Conservation (phyloP, 92 coral and sea anemone species). For the Umimayanthus chanpuru region DNA sequence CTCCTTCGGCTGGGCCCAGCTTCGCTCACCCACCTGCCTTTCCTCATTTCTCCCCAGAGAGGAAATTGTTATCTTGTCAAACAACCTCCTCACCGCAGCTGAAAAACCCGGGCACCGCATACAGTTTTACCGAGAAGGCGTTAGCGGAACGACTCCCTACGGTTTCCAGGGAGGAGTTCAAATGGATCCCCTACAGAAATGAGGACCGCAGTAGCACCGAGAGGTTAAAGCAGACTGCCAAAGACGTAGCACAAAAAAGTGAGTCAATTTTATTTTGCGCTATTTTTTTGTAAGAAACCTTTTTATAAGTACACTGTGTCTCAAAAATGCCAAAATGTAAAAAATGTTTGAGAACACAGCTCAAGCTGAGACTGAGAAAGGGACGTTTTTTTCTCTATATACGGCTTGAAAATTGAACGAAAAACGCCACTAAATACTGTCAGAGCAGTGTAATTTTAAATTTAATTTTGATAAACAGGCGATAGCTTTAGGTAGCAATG, state of each 20-base stretch:
- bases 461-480: too few relatives aligned
- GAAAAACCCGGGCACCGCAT: background rate
- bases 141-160: constrained; percentile 3
- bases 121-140: constrained; percentile 3
- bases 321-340: too few relatives aligned
- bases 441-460: too few relatives aligned
- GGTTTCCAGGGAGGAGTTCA: constrained; percentile 47
- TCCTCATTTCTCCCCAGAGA: constrained; percentile 73
- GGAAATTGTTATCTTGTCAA: constrained; percentile 49
- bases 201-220: constrained; percentile 49
- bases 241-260: constrained; percentile 16
- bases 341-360: too few relatives aligned
- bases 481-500: too few relatives aligned
- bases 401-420: too few relatives aligned
- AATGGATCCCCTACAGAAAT: constrained; percentile 61
- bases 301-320: too few relatives aligned
- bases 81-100: constrained; percentile 13
- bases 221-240: constrained; percentile 44
- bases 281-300: too few relatives aligned
- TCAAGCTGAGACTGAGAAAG: too few relatives aligned
- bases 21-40: constrained; percentile 60
- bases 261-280: background rate
- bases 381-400: too few relatives aligned
- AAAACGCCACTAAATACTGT: too few relatives aligned
- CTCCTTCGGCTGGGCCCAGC: constrained; percentile 51